Base-by-base conservation (phyloP, 2,888 invertebrate genomes). In the Calameuta filiformis region DNA sequence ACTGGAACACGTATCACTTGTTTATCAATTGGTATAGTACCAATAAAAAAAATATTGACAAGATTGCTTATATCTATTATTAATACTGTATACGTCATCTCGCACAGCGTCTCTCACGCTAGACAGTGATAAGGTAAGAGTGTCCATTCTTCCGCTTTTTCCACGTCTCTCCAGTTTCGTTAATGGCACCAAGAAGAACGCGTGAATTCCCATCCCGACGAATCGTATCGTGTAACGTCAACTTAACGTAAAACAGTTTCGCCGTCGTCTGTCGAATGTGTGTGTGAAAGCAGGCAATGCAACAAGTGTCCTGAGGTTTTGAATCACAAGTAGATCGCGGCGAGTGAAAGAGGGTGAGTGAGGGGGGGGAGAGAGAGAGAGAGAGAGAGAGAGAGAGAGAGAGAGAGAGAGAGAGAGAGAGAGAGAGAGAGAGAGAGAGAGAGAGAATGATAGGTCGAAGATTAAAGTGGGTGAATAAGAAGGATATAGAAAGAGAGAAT, bases 301-400 rank as follows among this genome's bases (percentile, higher is more conserved):
- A 91, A 91, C 91, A 91, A 91, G 91, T 91, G 91, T 91, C 91
- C 91, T 89, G 90, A 91, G 91, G 90, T 91, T 91, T 91, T 91
- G 91, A 91, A 91, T 91, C 91, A 90, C 91, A 91, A 91, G 91
- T 90, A 91, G 91, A 91, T 91, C 89, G 90, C 85, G 87, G 84
- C 82, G 84, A 77, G 77, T 73, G 73, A 75, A 79, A 85, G 85
- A 80, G 83, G 81, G 83, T 83, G 85, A 84, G 84, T 84, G 85
- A 81, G 80, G 84, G 77, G 80, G 77, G 79, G 35, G 75, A 79
- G 79, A 75, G 78, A 75, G 35, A 35, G 11, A 35, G 11, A 35
- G 35, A 35, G 81, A 79, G 79, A 81, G 78, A 40, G 79, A 79
- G 80, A 78, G 80, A 84, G 35, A 82, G 37, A 37, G 12, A 37